Conservation (phyloP, 1,140 invertebrate species). For the Conopomorpha cramerella region DNA sequence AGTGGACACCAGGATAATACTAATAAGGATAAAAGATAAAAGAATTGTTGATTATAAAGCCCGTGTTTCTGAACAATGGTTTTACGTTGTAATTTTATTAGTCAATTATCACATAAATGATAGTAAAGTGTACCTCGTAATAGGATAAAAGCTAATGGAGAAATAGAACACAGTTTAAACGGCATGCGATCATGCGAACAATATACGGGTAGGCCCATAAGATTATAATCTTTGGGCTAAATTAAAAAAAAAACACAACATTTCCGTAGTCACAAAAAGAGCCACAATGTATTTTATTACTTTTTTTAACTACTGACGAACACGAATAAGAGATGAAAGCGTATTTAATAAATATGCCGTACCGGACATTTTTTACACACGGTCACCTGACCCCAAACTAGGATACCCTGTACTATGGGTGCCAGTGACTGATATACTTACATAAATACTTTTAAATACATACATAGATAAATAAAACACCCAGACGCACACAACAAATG, state of each 20-base stretch:
- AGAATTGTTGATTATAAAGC: no score
- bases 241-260: slow-evolving; percentile 10
- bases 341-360: neutral
- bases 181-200: slow-evolving; percentile 8
- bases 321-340: neutral
- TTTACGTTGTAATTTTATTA: neutral
- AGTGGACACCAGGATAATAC: slow-evolving; percentile 13
- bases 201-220: slow-evolving; percentile 10
- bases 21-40: no score
- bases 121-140: neutral
- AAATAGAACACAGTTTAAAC: slow-evolving; percentile 1
- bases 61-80: neutral
- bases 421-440: neutral
- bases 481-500: neutral
- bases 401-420: no score
- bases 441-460: neutral
- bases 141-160: neutral
- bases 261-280: slow-evolving; percentile 3
- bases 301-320: neutral
- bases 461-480: neutral
- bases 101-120: neutral
- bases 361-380: no score
- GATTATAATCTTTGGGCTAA: slow-evolving; percentile 12
- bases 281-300: no score
- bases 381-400: no score